Evolutionary conservation across 2,797 vertebrate species (phyloP).

Genomic region (Gastrophryne carolinensis): DNA sequence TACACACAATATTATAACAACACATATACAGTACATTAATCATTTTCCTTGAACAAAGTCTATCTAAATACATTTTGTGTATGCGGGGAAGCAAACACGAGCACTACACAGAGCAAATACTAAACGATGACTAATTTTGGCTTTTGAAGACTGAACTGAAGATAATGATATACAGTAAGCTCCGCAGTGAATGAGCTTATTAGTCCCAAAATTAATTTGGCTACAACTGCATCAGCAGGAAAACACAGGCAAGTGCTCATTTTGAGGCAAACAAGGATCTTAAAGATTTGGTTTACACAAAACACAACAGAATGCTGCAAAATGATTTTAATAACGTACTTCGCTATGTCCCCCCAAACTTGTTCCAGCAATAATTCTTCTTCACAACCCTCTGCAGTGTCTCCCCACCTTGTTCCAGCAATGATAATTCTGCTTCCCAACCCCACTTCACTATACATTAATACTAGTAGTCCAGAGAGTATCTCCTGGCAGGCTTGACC

Average conservation of each 20-base stretch:
- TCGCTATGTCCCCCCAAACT: too few species aligned
- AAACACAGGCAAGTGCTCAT: neutral
- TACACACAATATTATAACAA: conserved; percentile 19
- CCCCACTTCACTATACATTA: too few species aligned
- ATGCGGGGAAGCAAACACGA: neutral
- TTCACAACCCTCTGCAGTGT: too few species aligned
- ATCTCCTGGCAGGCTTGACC: too few species aligned
- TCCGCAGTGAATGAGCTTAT: neutral
- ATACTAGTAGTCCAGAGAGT: too few species aligned
- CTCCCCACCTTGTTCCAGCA: too few species aligned
- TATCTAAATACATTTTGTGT: neutral
- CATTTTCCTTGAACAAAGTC: conserved; percentile 12
- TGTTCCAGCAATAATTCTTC: too few species aligned
- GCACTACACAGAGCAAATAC: neutral
- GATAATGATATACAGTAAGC: neutral
- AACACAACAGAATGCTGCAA: too few species aligned
- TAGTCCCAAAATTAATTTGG: neutral
- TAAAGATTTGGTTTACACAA: neutral
- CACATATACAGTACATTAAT: conserved; percentile 3
- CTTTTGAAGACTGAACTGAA: neutral
- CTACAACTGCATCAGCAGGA: neutral
- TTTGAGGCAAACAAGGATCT: neutral
- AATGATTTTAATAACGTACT: too few species aligned
- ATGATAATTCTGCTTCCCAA: too few species aligned
- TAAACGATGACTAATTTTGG: neutral